Base-by-base conservation (phyloP, 1,140 invertebrate species). In the Apis dorsata region DNA sequence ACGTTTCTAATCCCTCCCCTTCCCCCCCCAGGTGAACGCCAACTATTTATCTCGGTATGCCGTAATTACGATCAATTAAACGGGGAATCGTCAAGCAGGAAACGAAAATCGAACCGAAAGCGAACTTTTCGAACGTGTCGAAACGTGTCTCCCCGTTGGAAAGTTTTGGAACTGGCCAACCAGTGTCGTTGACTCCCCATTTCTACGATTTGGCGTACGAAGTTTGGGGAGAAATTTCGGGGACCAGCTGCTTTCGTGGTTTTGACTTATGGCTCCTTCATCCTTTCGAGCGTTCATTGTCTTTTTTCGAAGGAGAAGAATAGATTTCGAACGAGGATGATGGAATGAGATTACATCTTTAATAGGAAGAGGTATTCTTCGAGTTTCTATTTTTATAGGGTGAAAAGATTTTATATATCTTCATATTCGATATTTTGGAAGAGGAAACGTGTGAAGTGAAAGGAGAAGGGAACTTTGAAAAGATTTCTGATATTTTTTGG, bases 31-130 rank as follows among this genome's bases (percentile, higher is more conserved):
- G 63, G 70, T 60, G 51, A 71, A 83, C 81, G 17, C 51, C 17
- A 66, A 83, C 75, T 79, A 84, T 83, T 80, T 80, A 84, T 80
- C 79, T 75, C 70, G 81, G 81, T 81, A 84, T 85, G 72, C 85
- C 68, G 73, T 88, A 88, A 88, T 88, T 86, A 78, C 86, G 59
- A 79, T 86, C 76, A 79, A 84, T 88, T 88, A 88, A 88, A 86
- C 57, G 73, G 17, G 2, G 79, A 62, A 63, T 75, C 73, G 53
- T 78, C 78, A 28, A 28, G 13, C 68, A 12, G 17, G 2, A 19
- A 2, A 24, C 24, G 60, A 9, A 55, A 70, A 69, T 28, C 49
- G 19, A 65, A 28, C 62, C 63, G 51, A 81, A 81, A 24, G 24
- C 24, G 24, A 34, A 34, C 62, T 75, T 74, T 57, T 49, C 28